These are phyloP conservation scores for Tretioscincus oriximinensis DNA, from an alignment of 2,113 vertebrate genomes.

Conservation along the genomic window DNA sequence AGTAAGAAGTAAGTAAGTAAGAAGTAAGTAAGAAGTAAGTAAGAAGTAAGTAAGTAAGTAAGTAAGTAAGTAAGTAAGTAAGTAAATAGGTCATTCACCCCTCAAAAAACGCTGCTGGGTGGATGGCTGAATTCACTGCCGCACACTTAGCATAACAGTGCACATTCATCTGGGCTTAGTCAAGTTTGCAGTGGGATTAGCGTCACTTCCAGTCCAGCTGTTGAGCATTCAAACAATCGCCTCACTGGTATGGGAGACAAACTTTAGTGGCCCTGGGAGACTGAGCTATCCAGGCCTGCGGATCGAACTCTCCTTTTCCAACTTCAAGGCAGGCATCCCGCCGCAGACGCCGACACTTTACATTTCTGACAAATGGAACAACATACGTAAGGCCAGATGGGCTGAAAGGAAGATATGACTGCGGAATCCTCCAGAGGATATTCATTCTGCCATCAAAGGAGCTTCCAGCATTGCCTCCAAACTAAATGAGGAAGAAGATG, in stretches of 20 bases:
- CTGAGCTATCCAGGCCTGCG: background rate
- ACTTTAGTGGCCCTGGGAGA: background rate
- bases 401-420: constrained; percentile 13
- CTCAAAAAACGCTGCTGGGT: too few species aligned
- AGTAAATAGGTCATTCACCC: too few species aligned
- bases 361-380: background rate
- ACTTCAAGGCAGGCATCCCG: background rate
- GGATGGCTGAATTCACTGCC: too few species aligned
- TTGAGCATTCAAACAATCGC: too few species aligned
- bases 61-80: too few species aligned
- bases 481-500: constrained; percentile 25
- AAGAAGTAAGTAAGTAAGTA: too few species aligned
- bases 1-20: too few species aligned
- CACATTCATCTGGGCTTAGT: too few species aligned
- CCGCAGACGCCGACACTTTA: background rate
- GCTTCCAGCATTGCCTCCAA: constrained; percentile 11
- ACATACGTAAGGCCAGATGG: constrained; percentile 17
- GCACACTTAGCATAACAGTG: too few species aligned
- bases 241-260: background rate
- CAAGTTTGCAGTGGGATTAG: too few species aligned
- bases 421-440: background rate
- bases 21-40: too few species aligned
- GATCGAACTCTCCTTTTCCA: background rate
- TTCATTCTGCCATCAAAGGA: constrained; percentile 28
- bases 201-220: too few species aligned